phyloP scores from a whole-genome alignment of 2,888 invertebrate genomes.

The Rotaria magnacalcarata region DNA sequence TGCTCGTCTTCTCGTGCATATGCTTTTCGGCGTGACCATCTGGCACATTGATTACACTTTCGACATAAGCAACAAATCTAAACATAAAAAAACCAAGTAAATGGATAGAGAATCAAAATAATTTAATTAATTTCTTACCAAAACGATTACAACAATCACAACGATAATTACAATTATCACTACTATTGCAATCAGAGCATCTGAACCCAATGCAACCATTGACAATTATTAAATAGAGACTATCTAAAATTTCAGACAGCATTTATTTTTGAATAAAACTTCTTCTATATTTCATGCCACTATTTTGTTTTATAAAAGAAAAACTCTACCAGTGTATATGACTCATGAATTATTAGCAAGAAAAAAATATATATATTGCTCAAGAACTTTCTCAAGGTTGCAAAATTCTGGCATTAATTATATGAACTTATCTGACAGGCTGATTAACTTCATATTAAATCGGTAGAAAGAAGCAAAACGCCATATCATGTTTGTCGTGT shows the following conservation, averaged over 20 bases:
- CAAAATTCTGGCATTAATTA: no score
- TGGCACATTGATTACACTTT: not conserved
- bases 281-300: not conserved
- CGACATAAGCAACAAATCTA: slow-evolving; percentile 7
- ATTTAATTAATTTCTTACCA: not conserved
- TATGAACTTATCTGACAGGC: no score
- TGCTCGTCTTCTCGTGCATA: not conserved
- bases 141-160: not conserved
- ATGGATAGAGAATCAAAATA: not conserved
- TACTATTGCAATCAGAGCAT: not conserved
- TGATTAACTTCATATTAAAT: no score
- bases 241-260: no score
- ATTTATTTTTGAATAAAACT: not conserved
- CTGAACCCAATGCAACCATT: not conserved
- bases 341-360: no score
- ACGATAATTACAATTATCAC: not conserved
- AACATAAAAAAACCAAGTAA: not conserved
- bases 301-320: no score
- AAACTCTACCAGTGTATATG: no score
- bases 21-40: not conserved
- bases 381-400: no score
- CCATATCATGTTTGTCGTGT: no score
- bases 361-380: no score
- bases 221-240: not conserved
- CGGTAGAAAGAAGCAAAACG: no score